These are phyloP conservation scores for Otolemur garnettii DNA, from an alignment of 2,113 vertebrate species.

Conservation along the genomic window DNA sequence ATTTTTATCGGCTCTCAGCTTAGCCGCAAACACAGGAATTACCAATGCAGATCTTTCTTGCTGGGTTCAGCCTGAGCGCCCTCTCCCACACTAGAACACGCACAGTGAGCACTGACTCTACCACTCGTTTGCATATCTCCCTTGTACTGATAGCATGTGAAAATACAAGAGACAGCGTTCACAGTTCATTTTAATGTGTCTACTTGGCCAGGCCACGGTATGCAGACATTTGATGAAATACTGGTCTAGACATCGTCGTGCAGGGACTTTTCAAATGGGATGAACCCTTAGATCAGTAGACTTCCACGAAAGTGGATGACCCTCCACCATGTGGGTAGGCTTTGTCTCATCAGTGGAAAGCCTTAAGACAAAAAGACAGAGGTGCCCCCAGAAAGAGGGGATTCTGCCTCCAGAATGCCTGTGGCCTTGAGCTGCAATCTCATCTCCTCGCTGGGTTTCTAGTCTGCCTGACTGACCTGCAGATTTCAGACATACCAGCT, in stretches of 20 bases:
- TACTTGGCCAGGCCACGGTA: background rate
- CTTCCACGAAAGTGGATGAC: background rate
- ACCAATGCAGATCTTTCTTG: background rate
- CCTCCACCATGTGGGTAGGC: background rate
- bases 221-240: background rate
- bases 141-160: background rate
- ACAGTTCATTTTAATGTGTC: background rate
- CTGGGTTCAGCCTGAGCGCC: background rate
- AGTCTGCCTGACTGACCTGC: background rate
- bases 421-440: background rate
- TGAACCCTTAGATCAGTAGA: background rate
- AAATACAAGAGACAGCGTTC: background rate
- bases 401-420: background rate
- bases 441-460: background rate
- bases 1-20: background rate
- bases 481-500: background rate
- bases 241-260: background rate
- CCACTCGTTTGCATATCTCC: background rate
- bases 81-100: background rate
- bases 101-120: background rate
- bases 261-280: background rate
- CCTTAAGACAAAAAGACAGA: background rate
- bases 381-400: background rate
- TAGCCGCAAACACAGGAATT: background rate
- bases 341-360: background rate